phyloP scores from a whole-genome alignment of 2,888 invertebrate genomes.

The Drosophila kokeensis region DNA sequence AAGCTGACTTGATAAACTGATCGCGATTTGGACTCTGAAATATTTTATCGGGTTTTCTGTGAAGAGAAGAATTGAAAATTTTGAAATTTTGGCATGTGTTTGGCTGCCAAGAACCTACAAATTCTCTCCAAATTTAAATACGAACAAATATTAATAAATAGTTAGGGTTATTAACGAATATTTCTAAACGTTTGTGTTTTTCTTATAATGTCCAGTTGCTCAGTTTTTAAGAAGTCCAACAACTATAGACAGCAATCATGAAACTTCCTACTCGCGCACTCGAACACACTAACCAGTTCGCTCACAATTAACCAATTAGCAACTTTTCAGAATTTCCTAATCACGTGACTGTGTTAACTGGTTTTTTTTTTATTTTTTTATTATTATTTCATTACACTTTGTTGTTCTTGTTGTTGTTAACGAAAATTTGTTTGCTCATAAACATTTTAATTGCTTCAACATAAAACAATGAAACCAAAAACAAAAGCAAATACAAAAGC shows the following conservation, averaged over 20 bases:
- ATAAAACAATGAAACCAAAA: slow-evolving; percentile 65
- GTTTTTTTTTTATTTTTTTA: slow-evolving; percentile 47
- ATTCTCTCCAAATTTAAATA: background rate
- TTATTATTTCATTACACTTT: slow-evolving; percentile 65
- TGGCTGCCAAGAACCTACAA: background rate
- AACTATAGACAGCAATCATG: background rate
- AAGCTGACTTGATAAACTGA: background rate
- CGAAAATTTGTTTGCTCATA: slow-evolving; percentile 78
- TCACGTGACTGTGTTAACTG: slow-evolving; percentile 21
- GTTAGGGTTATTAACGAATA: background rate
- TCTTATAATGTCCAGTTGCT: slow-evolving; percentile 32
- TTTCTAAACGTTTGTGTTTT: background rate
- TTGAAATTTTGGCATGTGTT: no score
- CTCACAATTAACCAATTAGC: slow-evolving; percentile 76
- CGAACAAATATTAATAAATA: background rate
- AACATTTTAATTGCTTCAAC: slow-evolving; percentile 77
- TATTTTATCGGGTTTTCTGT: background rate
- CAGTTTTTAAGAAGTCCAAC: slow-evolving; percentile 50
- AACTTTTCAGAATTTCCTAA: slow-evolving; percentile 49
- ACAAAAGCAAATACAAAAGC: slow-evolving; percentile 32
- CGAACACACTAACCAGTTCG: slow-evolving; percentile 28
- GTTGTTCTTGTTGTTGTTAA: slow-evolving; percentile 70
- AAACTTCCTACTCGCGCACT: no score
- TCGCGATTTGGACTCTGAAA: background rate
- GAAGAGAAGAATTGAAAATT: background rate